These are phyloP conservation scores for Galerucella pusilla DNA, from an alignment of 2,888 invertebrate species.

Conservation along the genomic window DNA sequence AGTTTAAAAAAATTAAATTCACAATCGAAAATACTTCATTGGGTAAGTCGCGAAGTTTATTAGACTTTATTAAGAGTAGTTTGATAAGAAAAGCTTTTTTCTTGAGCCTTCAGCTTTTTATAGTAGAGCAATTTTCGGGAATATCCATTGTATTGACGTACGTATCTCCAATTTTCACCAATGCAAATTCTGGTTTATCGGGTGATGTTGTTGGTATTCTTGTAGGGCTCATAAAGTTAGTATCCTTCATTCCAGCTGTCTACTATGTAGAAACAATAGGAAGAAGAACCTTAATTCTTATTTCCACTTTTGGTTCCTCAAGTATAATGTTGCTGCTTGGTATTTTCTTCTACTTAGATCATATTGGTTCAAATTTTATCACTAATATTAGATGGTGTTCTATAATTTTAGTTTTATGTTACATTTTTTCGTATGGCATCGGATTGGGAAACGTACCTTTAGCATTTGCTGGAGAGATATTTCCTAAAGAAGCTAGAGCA, in stretches of 20 bases:
- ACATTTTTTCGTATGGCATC: constrained; percentile 76
- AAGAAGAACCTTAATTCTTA: constrained; percentile 74
- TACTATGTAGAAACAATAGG: constrained; percentile 80
- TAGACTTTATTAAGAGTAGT: constrained; percentile 23
- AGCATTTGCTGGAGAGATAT: constrained; percentile 84
- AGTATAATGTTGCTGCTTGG: constrained; percentile 70
- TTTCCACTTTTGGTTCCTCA: constrained; percentile 74
- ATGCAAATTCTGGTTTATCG: constrained; percentile 73
- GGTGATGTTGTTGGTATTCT: constrained; percentile 76
- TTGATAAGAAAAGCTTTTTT: constrained; percentile 68
- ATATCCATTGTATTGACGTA: constrained; percentile 83
- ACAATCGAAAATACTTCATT: constrained; percentile 17
- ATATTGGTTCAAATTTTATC: constrained; percentile 49
- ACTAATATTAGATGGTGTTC: constrained; percentile 74
- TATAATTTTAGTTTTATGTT: constrained; percentile 74
- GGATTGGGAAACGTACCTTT: constrained; percentile 81
- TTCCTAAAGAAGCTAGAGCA: constrained; percentile 80
- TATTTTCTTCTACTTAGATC: constrained; percentile 72
- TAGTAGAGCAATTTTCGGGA: constrained; percentile 83
- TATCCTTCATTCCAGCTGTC: constrained; percentile 75
- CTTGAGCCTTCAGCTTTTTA: constrained; percentile 79
- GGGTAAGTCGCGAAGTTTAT: constrained; percentile 1
- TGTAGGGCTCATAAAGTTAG: constrained; percentile 80
- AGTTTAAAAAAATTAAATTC: constrained; percentile 35
- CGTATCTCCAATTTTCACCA: constrained; percentile 75